phyloP scores from a whole-genome alignment of 92 coral and sea anemone species.

The Umimayanthus kanabou region DNA sequence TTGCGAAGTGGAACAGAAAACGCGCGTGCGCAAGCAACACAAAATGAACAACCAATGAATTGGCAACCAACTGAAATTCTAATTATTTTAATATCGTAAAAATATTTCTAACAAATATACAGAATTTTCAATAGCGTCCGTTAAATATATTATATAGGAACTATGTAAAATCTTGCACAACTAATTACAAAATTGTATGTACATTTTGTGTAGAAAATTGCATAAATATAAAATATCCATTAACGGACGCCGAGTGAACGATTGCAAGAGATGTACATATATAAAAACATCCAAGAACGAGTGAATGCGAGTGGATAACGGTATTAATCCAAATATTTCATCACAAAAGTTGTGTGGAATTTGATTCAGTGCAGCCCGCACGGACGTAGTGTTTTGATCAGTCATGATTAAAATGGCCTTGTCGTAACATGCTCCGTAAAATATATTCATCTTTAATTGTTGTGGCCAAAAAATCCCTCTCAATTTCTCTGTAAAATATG shows the following conservation, averaged over 20 bases:
- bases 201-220: slow-evolving; percentile 51
- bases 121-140: slow-evolving; percentile 11
- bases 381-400: not conserved
- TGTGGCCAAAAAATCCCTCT: not conserved
- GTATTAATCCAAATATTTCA: not conserved
- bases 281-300: not conserved
- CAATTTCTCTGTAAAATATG: not conserved
- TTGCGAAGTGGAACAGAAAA: too few relatives aligned
- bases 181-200: slow-evolving; percentile 53
- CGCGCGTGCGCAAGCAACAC: not conserved
- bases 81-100: slow-evolving; percentile 56
- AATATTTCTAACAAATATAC: slow-evolving; percentile 53
- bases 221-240: slow-evolving; percentile 47
- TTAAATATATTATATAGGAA: slow-evolving; percentile 44
- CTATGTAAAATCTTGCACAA: slow-evolving; percentile 31
- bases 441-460: slow-evolving; percentile 28
- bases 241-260: slow-evolving; percentile 1
- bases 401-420: not conserved
- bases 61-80: not conserved
- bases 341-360: slow-evolving; percentile 2
- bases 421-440: slow-evolving; percentile 18
- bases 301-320: not conserved
- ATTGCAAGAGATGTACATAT: slow-evolving; percentile 9
- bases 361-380: not conserved
- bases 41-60: not conserved